Evolutionary conservation across 2,113 vertebrate species (phyloP).

Genomic region (Eulemur rufifrons): DNA sequence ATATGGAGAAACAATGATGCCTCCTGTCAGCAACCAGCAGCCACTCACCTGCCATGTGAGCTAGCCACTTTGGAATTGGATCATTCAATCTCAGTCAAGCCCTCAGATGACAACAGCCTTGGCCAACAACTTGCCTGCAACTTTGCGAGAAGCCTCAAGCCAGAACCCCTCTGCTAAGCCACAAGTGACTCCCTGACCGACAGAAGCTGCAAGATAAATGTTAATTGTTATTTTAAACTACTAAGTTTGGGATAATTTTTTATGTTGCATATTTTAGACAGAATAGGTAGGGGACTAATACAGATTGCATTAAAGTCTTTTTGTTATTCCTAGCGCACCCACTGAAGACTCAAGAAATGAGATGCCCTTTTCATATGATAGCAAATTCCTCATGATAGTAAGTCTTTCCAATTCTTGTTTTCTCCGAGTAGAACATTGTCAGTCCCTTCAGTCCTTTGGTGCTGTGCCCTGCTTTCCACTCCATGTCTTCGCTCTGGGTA

Average conservation of each 20-base stretch:
- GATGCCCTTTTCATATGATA: background rate
- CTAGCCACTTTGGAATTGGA: background rate
- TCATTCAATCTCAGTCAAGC: background rate
- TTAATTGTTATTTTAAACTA: background rate
- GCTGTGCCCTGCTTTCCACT: background rate
- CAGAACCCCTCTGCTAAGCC: background rate
- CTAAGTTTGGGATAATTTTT: background rate
- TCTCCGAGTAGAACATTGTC: background rate
- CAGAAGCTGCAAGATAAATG: background rate
- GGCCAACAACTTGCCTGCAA: background rate
- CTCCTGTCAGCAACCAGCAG: background rate
- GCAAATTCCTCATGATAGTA: background rate
- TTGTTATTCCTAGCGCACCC: background rate
- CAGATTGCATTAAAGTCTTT: background rate
- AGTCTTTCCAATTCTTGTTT: background rate
- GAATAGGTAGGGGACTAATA: background rate
- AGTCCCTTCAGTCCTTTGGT: background rate
- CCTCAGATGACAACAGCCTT: background rate
- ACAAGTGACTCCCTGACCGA: background rate
- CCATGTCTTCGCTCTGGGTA: background rate
- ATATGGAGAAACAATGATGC: background rate
- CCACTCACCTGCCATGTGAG: accelerated
- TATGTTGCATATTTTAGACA: background rate
- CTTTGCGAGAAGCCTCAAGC: background rate
- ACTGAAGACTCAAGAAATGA: background rate